Conservation (phyloP, 2,797 vertebrate genomes). For the Miichthys miiuy region DNA sequence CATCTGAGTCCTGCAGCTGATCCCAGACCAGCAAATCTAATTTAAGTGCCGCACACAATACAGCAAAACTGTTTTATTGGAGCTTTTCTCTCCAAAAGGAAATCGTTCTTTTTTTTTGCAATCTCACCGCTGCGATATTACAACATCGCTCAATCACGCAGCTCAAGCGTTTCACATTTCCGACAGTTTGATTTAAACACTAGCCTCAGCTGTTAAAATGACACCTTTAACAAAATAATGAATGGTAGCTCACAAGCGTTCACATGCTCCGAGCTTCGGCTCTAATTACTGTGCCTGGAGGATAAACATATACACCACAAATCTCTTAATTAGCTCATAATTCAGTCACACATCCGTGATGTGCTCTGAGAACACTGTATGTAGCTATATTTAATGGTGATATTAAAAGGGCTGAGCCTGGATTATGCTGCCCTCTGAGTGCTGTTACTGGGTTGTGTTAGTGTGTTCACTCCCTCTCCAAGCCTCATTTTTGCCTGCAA, state of each 20-base stretch:
- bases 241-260: slow-evolving; percentile 9
- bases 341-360: slow-evolving; percentile 27
- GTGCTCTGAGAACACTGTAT: slow-evolving; percentile 13
- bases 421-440: slow-evolving; percentile 29
- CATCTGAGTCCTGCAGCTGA: slow-evolving; percentile 17
- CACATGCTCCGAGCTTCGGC: slow-evolving; percentile 3
- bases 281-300: slow-evolving; percentile 42
- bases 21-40: slow-evolving; percentile 8
- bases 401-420: slow-evolving; percentile 26
- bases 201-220: slow-evolving; percentile 6
- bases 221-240: slow-evolving; percentile 33
- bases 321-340: slow-evolving; percentile 64
- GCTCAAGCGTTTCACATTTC: background rate
- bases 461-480: slow-evolving; percentile 39
- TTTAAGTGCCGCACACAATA: slow-evolving; percentile 12
- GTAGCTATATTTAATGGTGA: slow-evolving; percentile 35
- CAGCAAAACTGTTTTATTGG: background rate
- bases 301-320: slow-evolving; percentile 35
- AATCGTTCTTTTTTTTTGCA: background rate
- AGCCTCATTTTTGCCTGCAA: slow-evolving; percentile 45
- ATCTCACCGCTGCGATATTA: background rate
- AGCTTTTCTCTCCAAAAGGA: background rate
- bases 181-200: slow-evolving; percentile 1
- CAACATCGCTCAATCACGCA: background rate
- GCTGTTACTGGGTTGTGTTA: slow-evolving; percentile 17